A percentile compares a stretch with the other conserved stretches of the same genome.
These are phyloP conservation scores for Musca domestica DNA, from an alignment of 1,140 invertebrate species.

Conservation along the genomic window DNA sequence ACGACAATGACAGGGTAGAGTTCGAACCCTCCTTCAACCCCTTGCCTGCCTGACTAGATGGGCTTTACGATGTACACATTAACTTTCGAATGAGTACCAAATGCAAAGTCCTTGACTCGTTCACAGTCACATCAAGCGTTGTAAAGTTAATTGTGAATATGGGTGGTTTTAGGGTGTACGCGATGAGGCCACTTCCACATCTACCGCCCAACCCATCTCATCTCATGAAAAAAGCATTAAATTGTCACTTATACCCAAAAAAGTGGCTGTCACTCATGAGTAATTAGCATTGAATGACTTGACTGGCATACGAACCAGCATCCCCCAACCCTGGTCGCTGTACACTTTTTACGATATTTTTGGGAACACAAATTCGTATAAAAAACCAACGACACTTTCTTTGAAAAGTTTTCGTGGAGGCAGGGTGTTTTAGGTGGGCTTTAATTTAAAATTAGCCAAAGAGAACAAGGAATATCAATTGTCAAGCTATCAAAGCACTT, in stretches of 20 bases:
- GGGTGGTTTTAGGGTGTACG: slow-evolving; percentile 13
- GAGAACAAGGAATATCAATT: background rate
- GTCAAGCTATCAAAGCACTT: background rate
- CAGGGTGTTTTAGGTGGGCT: background rate
- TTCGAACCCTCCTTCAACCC: background rate
- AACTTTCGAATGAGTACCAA: background rate
- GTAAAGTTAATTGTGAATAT: background rate
- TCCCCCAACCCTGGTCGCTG: background rate
- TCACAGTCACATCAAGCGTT: no score
- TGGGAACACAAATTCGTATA: background rate
- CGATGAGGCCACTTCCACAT: background rate
- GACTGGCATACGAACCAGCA: background rate
- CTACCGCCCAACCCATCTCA: background rate
- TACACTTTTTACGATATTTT: background rate
- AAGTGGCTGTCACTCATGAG: slow-evolving; percentile 46
- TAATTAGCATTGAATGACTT: slow-evolving; percentile 42
- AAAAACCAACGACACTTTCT: background rate
- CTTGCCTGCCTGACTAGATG: background rate
- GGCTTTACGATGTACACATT: background rate
- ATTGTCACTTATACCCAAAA: slow-evolving; percentile 13
- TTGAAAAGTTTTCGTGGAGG: background rate
- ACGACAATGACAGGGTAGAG: background rate
- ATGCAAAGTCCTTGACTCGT: no score
- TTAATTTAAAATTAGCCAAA: background rate
- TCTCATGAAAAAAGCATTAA: slow-evolving; percentile 10